Percentiles rank a stretch among this genome's conserved stretches.
Conservation (phyloP, 2,888 invertebrate genomes). For the Meghimatium bilineatum region DNA sequence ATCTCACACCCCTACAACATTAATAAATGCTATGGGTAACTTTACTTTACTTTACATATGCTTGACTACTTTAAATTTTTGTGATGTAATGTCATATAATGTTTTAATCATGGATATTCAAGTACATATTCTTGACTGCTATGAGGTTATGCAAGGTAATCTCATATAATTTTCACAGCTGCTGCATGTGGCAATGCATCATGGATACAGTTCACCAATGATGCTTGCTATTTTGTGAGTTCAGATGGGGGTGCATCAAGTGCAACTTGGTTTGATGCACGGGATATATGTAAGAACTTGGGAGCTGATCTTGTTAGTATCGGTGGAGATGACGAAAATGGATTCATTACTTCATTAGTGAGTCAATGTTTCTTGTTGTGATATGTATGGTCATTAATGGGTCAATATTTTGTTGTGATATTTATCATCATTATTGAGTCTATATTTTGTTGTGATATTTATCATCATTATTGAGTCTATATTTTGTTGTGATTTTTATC, state of each 20-base stretch:
- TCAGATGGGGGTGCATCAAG: constrained; percentile 50
- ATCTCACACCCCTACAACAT: no score
- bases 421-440: no score
- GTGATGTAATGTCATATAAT: no score
- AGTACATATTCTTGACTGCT: neutral
- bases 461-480: constrained; percentile 53
- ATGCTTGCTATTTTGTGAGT: constrained; percentile 60
- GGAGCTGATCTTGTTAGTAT: constrained; percentile 62
- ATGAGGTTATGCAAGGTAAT: neutral
- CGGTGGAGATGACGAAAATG: constrained; percentile 59
- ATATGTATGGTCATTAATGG: no score
- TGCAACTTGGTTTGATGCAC: constrained; percentile 60
- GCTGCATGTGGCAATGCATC: constrained; percentile 34
- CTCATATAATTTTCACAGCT: neutral
- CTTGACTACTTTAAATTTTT: no score
- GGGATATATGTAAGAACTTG: constrained; percentile 55
- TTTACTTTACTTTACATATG: no score
- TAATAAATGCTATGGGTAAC: no score
- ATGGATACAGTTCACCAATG: constrained; percentile 60
- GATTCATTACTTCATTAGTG: constrained; percentile 59
- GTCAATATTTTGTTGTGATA: neutral
- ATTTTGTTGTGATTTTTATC: constrained; percentile 16
- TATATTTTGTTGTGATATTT: neutral
- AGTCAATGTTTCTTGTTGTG: neutral
- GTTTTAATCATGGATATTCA: no score